phyloP scores from a whole-genome alignment of 2,113 vertebrate genomes.

The Otus sunia region DNA sequence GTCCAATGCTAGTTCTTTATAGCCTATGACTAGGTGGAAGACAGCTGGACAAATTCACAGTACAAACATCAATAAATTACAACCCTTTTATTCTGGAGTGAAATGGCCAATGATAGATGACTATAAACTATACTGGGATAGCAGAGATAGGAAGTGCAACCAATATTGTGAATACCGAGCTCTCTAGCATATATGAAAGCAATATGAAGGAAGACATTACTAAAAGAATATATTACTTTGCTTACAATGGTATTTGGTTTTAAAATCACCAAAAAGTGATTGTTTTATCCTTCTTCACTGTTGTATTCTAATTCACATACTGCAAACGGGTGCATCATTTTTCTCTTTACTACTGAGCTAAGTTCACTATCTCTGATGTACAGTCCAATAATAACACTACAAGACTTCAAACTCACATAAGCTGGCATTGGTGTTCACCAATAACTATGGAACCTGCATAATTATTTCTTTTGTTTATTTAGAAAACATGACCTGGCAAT shows the following conservation, averaged over 20 bases:
- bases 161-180: background rate
- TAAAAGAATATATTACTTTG: background rate
- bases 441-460: background rate
- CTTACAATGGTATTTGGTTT: background rate
- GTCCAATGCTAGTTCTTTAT: background rate
- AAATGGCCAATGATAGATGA: background rate
- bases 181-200: background rate
- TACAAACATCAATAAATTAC: background rate
- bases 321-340: background rate
- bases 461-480: background rate
- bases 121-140: background rate
- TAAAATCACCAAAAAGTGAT: background rate
- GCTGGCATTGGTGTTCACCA: background rate
- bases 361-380: background rate
- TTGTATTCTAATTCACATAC: background rate
- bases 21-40: background rate
- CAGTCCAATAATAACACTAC: background rate
- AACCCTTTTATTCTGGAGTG: background rate
- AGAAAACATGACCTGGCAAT: background rate
- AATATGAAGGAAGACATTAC: background rate
- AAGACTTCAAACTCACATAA: constrained; percentile 6
- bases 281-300: background rate
- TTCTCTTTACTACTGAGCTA: background rate
- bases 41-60: background rate
- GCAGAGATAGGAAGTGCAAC: background rate